These are phyloP conservation scores for Machaerirhynchus nigripectus DNA, from an alignment of 2,113 vertebrate species.

Conservation along the genomic window DNA sequence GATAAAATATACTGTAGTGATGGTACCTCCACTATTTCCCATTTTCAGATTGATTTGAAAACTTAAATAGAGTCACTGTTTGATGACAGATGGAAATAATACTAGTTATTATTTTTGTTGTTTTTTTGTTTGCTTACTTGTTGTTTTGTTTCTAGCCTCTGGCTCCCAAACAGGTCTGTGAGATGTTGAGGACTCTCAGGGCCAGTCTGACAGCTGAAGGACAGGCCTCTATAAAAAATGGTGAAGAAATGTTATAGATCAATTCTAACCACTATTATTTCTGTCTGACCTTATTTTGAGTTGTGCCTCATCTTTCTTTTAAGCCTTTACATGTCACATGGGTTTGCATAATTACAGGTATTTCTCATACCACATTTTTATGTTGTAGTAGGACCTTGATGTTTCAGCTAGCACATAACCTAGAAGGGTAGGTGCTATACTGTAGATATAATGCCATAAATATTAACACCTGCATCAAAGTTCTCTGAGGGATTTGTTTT, in stretches of 20 bases:
- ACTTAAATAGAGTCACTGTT: neutral
- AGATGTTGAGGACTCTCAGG: neutral
- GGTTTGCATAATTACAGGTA: neutral
- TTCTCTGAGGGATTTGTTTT: neutral
- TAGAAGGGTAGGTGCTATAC: neutral
- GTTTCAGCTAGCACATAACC: neutral
- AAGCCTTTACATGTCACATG: neutral
- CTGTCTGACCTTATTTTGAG: neutral
- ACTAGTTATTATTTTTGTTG: neutral
- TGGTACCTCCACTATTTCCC: neutral
- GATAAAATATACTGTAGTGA: neutral
- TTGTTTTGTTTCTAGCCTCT: neutral
- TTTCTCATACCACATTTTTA: neutral
- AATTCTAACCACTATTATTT: neutral
- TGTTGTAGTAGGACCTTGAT: neutral
- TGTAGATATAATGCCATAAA: neutral
- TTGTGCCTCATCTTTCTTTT: neutral
- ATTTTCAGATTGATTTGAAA: neutral
- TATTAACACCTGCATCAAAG: neutral
- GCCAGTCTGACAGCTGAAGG: neutral
- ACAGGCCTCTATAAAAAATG: neutral
- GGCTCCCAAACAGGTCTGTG: neutral
- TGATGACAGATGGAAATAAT: neutral
- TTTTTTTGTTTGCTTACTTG: neutral
- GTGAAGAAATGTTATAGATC: neutral